Evolutionary conservation across 37 sponge, comb jelly and placozoan species (phyloP).

Genomic region (Diacarnus erythraeanus): DNA sequence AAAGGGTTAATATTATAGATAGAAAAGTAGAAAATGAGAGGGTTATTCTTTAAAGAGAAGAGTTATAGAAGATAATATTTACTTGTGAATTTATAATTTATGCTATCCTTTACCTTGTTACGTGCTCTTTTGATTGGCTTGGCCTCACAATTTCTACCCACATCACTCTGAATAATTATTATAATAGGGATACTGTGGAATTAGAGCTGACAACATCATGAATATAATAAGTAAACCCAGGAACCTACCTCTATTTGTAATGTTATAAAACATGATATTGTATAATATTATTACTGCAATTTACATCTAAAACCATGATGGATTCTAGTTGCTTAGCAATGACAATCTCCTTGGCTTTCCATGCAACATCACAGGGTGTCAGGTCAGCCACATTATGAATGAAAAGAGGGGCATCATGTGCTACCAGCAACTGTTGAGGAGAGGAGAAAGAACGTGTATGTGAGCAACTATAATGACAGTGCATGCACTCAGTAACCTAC

Average conservation of each 20-base stretch:
- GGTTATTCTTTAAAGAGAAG: too few species aligned
- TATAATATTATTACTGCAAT: too few species aligned
- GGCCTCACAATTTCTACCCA: background rate
- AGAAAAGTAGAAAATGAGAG: too few species aligned
- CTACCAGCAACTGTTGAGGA: conserved; percentile 60
- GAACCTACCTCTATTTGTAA: too few species aligned
- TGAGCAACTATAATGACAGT: background rate
- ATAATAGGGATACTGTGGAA: background rate
- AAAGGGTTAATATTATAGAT: too few species aligned
- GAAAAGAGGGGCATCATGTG: conserved; percentile 68
- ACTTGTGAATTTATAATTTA: too few species aligned
- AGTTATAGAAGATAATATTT: too few species aligned
- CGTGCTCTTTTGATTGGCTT: background rate
- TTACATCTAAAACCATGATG: conserved; percentile 69
- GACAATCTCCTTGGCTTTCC: conserved; percentile 62
- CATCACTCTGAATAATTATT: background rate
- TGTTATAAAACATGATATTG: too few species aligned
- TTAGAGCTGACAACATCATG: too few species aligned
- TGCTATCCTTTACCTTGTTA: background rate
- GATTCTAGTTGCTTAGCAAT: conserved; percentile 77
- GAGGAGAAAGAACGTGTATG: background rate
- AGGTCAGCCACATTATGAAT: conserved; percentile 57
- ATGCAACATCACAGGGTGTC: conserved; percentile 74
- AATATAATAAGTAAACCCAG: too few species aligned
- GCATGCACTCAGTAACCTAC: conserved; percentile 19